phyloP scores from a whole-genome alignment of 2,113 vertebrate species.

The Nothobranchius kuhntae region DNA sequence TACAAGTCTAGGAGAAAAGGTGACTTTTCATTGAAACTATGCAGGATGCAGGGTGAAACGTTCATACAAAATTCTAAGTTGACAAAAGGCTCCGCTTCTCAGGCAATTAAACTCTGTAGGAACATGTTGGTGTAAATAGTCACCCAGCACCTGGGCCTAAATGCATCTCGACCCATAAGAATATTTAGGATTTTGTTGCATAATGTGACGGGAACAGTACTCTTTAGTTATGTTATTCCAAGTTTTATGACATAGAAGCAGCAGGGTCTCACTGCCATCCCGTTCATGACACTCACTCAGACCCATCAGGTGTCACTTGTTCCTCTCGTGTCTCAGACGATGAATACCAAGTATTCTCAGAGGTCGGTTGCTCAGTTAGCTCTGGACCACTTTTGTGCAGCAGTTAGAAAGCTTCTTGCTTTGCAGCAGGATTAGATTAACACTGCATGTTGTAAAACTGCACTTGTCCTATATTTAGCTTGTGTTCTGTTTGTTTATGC shows the following conservation, averaged over 20 bases:
- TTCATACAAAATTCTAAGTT: constrained; percentile 59
- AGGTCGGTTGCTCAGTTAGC: constrained; percentile 23
- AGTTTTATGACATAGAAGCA: constrained; percentile 36
- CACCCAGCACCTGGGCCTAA: too few relatives aligned
- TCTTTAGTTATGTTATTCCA: constrained; percentile 10
- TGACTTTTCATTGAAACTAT: constrained; percentile 76
- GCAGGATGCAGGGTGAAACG: constrained; percentile 64
- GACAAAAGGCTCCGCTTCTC: constrained; percentile 69
- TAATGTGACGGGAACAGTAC: constrained; percentile 1
- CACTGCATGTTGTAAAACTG: constrained; percentile 77
- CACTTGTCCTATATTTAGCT: constrained; percentile 70
- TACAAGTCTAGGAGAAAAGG: constrained; percentile 41
- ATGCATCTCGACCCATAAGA: too few relatives aligned
- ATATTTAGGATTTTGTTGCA: too few relatives aligned
- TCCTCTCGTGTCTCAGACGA: constrained; percentile 37
- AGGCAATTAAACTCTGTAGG: constrained; percentile 73
- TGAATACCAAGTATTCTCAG: constrained; percentile 70
- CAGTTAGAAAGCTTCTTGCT: constrained; percentile 20
- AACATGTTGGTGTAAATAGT: not conserved
- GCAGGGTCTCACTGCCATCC: constrained; percentile 62
- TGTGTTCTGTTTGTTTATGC: constrained; percentile 75
- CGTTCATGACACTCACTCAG: constrained; percentile 26
- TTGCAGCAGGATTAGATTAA: constrained; percentile 45
- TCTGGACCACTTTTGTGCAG: constrained; percentile 35
- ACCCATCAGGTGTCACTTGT: constrained; percentile 47